Base-by-base conservation (phyloP, 2,113 vertebrate species). In the Strix uralensis region DNA sequence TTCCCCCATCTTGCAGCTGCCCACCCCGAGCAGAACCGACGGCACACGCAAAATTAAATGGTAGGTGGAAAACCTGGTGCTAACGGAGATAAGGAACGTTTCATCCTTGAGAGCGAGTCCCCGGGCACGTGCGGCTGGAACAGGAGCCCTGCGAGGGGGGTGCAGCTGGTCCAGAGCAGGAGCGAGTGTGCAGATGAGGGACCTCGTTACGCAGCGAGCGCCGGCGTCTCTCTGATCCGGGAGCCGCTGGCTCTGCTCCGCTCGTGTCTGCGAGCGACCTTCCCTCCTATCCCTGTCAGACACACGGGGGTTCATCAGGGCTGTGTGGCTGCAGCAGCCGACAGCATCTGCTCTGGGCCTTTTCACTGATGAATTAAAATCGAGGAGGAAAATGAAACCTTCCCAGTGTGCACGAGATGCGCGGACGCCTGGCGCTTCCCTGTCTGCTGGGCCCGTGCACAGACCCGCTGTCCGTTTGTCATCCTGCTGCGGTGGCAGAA, bases 351-450 rank as follows among this genome's bases (percentile, higher is more conserved):
- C 90, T 74, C 38, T 2, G 62, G 38, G 40, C 69, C 47, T 47
- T 13, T 0, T 46, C 42, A 1, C 82, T 15, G 9, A 7, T 27
- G 55, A 81, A 59, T 70, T 92, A 26, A 72, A 83, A 83, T 6
- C 11, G 74, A 70, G 88, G 42, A 86, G 79, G 75, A 74, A 80
- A 95, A 83, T 61, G 42, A 74, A 95, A 71, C 75, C 51, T 88
- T 42, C 46, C 5, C 2, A 21, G 30, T 1, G 5, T 0, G 3
- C 36, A n/a, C 7, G 3, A 87, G 74, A 62, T 0, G 0, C 0
- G 13, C 2, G 3, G 85, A 8, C 0, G 7, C 69, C 27, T 3
- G 47, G 25, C 90, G 40, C 52, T 65, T 55, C 57, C 22, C 69
- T 3, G 8, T 2, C 54, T 42, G 47, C 78, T 2, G 20, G 40